A percentile compares a stretch with the other conserved stretches of the same genome.
These are phyloP conservation scores for Asbolus verrucosus DNA, from an alignment of 1,140 invertebrate genomes.

Conservation along the genomic window DNA sequence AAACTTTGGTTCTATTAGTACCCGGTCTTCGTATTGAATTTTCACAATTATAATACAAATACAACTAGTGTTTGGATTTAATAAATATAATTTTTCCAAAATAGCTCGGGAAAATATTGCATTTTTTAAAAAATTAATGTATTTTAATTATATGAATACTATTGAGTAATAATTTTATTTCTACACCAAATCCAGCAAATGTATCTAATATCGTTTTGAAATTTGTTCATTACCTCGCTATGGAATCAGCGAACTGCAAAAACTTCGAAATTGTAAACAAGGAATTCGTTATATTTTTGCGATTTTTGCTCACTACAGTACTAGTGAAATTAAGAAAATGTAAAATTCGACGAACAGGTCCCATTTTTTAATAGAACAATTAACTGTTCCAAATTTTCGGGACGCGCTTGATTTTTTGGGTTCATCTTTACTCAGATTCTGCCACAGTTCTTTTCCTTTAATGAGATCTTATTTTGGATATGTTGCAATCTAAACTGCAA, in stretches of 20 bases:
- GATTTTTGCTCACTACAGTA: conserved; percentile 69
- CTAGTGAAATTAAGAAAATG: conserved; percentile 80
- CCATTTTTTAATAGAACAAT: conserved; percentile 78
- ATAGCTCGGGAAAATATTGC: too few relatives aligned
- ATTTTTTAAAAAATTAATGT: neutral
- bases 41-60: conserved; percentile 31
- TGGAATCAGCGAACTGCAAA: conserved; percentile 53
- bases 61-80: conserved; percentile 14
- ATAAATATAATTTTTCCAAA: too few relatives aligned
- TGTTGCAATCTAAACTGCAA: conserved; percentile 72
- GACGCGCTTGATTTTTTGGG: conserved; percentile 85
- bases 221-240: conserved; percentile 57
- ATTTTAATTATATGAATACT: too few relatives aligned
- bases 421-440: conserved; percentile 77
- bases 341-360: conserved; percentile 79
- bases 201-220: conserved; percentile 1
- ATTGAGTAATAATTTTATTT: conserved; percentile 17
- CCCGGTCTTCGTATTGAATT: conserved; percentile 9
- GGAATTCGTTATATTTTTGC: conserved; percentile 59
- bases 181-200: conserved; percentile 2
- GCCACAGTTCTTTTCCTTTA: conserved; percentile 79
- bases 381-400: conserved; percentile 79
- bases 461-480: conserved; percentile 80
- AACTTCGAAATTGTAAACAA: conserved; percentile 50
- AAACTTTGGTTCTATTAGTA: conserved; percentile 42